These are phyloP conservation scores for Gorsachius goisagi DNA, from an alignment of 2,113 vertebrate species.

Conservation along the genomic window DNA sequence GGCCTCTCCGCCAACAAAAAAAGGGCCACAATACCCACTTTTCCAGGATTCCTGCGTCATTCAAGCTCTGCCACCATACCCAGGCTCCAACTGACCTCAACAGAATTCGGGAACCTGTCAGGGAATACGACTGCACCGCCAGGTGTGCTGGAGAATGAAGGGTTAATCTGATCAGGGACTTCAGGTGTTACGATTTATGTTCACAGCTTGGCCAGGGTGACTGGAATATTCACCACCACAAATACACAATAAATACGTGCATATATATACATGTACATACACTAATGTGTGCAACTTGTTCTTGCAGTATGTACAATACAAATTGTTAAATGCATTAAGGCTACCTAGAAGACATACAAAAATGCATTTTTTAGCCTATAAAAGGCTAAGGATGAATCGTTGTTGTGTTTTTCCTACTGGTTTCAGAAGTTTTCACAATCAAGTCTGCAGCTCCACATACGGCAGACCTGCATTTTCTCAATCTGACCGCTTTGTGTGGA, in stretches of 20 bases:
- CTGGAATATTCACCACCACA: background rate
- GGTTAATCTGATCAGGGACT: background rate
- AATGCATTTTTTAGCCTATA: background rate
- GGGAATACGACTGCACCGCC: background rate
- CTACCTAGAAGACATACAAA: background rate
- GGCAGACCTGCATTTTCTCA: background rate
- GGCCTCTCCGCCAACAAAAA: background rate
- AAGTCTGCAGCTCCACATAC: background rate
- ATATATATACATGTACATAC: background rate
- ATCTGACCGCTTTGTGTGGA: background rate
- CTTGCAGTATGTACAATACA: background rate
- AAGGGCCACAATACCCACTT: background rate
- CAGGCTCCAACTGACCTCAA: background rate
- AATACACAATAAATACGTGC: background rate
- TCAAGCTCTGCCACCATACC: accelerated
- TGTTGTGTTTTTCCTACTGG: background rate
- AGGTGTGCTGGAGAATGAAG: background rate
- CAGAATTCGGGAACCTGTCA: background rate
- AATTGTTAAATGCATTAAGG: background rate
- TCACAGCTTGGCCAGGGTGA: background rate
- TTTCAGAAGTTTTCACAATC: background rate
- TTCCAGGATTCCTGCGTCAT: background rate
- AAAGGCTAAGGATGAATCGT: background rate
- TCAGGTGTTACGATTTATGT: background rate
- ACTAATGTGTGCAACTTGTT: background rate